Percentiles rank a stretch among this genome's conserved stretches.
Evolutionary conservation across 2,797 vertebrate genomes (phyloP).

Genomic region (Anguilla obscura): DNA sequence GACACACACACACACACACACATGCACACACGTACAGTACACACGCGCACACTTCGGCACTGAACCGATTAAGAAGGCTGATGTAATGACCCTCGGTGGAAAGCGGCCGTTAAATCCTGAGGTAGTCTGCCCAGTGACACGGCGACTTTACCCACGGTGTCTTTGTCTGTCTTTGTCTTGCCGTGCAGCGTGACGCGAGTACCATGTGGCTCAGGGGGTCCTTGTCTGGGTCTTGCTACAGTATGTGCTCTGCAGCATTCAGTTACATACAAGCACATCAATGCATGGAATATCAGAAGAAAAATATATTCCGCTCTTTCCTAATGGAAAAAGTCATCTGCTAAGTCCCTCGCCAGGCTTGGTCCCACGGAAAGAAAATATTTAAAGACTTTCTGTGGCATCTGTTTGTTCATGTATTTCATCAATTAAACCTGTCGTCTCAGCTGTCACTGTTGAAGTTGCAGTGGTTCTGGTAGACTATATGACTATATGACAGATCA

Average conservation of each 20-base stretch:
- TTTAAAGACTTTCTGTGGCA: neutral
- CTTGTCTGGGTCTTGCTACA: neutral
- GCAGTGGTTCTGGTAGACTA: neutral
- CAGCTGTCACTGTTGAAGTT: neutral
- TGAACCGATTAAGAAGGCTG: neutral
- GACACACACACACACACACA: too few species aligned
- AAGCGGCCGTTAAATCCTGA: neutral
- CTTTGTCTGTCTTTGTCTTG: conserved; percentile 6
- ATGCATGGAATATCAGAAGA: neutral
- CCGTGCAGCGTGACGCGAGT: neutral
- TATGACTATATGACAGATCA: neutral
- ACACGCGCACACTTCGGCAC: neutral
- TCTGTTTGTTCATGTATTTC: neutral
- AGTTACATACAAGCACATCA: neutral
- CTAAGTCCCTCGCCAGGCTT: neutral
- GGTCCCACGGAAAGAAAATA: neutral
- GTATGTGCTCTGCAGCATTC: neutral
- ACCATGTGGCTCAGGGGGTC: neutral
- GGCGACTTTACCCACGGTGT: neutral
- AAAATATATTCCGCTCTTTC: neutral
- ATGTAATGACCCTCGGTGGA: neutral
- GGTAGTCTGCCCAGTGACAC: conserved; percentile 20
- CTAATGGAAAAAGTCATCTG: neutral
- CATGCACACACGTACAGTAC: neutral
- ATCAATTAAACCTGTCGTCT: neutral